Evolutionary conservation across 2,888 invertebrate species (phyloP).

Genomic region (Ophonus ardosiacus): DNA sequence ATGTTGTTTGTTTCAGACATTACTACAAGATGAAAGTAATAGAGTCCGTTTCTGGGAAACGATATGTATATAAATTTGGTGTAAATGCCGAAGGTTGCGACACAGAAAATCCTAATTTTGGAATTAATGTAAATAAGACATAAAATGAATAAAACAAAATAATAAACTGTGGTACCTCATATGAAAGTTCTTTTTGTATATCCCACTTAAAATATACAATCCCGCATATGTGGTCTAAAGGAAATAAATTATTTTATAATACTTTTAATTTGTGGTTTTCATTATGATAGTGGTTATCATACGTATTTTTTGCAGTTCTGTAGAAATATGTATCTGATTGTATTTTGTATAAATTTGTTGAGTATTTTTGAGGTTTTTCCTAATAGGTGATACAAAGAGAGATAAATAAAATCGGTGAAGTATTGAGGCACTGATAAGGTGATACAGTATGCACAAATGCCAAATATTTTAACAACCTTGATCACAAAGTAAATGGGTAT

Average conservation of each 20-base stretch:
- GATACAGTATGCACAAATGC: not conserved
- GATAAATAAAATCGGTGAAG: conserved; percentile 2
- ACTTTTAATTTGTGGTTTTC: not conserved
- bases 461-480: conserved; percentile 25
- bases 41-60: conserved; percentile 85
- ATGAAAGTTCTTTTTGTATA: not conserved
- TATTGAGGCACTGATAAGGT: conserved; percentile 16
- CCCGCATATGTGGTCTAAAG: not conserved
- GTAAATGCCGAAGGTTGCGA: conserved; percentile 88
- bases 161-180: conserved; percentile 11
- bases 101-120: conserved; percentile 77
- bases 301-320: not conserved
- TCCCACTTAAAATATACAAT: not conserved
- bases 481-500: not conserved
- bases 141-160: not conserved
- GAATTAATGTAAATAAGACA: conserved; percentile 14
- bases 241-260: conserved; percentile 22
- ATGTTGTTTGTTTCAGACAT: conserved; percentile 77
- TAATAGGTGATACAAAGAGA: not conserved
- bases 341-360: not conserved
- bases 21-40: conserved; percentile 88
- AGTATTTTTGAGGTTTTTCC: conserved; percentile 23
- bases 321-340: not conserved
- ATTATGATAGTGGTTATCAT: not conserved
- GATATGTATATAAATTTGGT: conserved; percentile 90